Conservation (phyloP, 2,113 vertebrate genomes). For the Cepphus grylle region DNA sequence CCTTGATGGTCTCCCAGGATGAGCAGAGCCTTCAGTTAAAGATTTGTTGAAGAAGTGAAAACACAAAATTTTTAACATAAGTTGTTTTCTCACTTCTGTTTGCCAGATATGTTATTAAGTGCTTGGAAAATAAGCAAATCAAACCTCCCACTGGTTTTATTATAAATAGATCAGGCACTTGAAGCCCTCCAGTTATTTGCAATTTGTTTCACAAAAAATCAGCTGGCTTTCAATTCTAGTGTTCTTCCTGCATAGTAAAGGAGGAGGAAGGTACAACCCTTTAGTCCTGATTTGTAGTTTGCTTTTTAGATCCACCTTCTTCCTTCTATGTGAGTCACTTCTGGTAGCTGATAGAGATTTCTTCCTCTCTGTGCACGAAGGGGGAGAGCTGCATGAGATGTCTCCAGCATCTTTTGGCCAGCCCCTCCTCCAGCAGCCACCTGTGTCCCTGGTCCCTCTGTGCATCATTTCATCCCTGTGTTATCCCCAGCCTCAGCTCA, state of each 20-base stretch:
- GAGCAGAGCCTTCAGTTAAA: background rate
- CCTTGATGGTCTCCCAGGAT: background rate
- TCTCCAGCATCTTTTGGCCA: background rate
- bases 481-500: background rate
- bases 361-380: background rate
- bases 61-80: background rate
- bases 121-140: slow-evolving; percentile 41
- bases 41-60: background rate
- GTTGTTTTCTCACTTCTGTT: slow-evolving; percentile 30
- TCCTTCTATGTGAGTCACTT: background rate
- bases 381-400: background rate
- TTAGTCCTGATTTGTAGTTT: background rate
- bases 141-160: slow-evolving; percentile 11
- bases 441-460: background rate
- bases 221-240: background rate
- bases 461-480: background rate
- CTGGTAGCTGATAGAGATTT: background rate
- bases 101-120: slow-evolving; percentile 50
- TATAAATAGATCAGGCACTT: slow-evolving; percentile 20
- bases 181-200: background rate
- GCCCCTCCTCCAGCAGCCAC: background rate
- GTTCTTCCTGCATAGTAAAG: background rate
- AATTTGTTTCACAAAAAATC: background rate
- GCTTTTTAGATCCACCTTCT: background rate
- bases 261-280: background rate